phyloP scores from a whole-genome alignment of 2,113 vertebrate genomes.

The Aviceda subcristata region DNA sequence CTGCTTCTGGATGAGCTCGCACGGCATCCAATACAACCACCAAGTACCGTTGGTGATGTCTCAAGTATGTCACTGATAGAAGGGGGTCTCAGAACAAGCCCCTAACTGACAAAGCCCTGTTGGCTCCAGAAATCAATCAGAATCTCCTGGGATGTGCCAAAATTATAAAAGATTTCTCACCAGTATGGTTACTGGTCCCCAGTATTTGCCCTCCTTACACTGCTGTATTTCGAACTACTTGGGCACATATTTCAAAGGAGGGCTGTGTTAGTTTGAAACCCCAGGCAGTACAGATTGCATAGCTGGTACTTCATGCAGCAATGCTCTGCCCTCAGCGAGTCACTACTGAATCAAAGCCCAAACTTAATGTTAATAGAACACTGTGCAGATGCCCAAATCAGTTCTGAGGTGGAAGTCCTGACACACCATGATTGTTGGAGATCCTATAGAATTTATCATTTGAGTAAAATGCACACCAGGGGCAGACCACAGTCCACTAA shows the following conservation, averaged over 20 bases:
- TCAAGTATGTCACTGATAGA: background rate
- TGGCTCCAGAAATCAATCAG: background rate
- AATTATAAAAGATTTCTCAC: background rate
- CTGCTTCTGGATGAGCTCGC: background rate
- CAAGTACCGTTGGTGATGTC: background rate
- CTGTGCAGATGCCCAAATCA: background rate
- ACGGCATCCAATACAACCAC: background rate
- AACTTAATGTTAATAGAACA: background rate
- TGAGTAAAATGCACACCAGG: background rate
- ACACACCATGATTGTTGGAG: background rate
- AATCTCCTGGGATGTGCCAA: background rate
- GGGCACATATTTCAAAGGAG: background rate
- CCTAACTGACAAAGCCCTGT: background rate
- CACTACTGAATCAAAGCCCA: conserved; percentile 36
- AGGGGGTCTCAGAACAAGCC: background rate
- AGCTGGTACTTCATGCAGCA: background rate
- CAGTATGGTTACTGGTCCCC: background rate
- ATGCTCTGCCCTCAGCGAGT: conserved; percentile 21
- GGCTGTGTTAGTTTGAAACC: background rate
- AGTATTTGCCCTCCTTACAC: background rate
- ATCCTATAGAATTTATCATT: background rate
- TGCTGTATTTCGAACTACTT: background rate
- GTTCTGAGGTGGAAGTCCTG: background rate
- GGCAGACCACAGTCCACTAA: background rate
- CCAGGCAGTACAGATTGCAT: background rate